Conservation (phyloP, 2,888 invertebrate species). For the Drosophila gaucha region DNA sequence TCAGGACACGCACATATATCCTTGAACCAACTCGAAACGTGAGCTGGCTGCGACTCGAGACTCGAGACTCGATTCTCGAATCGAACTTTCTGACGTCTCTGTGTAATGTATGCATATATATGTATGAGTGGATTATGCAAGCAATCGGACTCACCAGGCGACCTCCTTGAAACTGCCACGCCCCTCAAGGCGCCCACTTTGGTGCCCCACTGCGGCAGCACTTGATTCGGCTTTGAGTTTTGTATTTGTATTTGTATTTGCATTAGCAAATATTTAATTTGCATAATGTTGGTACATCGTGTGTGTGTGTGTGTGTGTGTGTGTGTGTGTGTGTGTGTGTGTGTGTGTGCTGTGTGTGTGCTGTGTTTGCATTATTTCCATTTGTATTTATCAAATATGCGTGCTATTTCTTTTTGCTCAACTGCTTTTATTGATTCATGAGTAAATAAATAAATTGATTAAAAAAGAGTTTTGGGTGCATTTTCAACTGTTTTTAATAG, state of each 20-base stretch:
- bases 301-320: background rate
- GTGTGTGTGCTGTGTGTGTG: background rate
- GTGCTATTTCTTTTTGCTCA: slow-evolving; percentile 6
- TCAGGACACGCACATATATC: slow-evolving; percentile 71
- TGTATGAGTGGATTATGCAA: slow-evolving; percentile 74
- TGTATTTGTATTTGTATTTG: slow-evolving; percentile 40
- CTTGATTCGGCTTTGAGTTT: slow-evolving; percentile 41
- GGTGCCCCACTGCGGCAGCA: slow-evolving; percentile 13
- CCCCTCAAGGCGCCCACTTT: background rate
- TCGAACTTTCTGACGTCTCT: slow-evolving; percentile 24
- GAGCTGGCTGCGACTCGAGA: slow-evolving; percentile 7
- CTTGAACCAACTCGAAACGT: slow-evolving; percentile 48
- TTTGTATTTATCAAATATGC: slow-evolving; percentile 56
- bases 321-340: background rate
- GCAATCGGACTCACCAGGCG: slow-evolving; percentile 34
- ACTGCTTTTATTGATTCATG: slow-evolving; percentile 34
- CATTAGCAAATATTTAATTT: slow-evolving; percentile 73
- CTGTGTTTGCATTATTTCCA: slow-evolving; percentile 55
- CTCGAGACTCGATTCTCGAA: slow-evolving; percentile 12
- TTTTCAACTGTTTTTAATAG: slow-evolving; percentile 1
- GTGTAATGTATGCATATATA: slow-evolving; percentile 18
- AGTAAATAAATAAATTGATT: slow-evolving; percentile 23
- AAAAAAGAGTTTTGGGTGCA: background rate
- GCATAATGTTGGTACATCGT: slow-evolving; percentile 72
- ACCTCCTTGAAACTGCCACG: slow-evolving; percentile 38